These are phyloP conservation scores for Leucoraja erinaceus DNA, from an alignment of 2,113 vertebrate genomes.

Conservation along the genomic window DNA sequence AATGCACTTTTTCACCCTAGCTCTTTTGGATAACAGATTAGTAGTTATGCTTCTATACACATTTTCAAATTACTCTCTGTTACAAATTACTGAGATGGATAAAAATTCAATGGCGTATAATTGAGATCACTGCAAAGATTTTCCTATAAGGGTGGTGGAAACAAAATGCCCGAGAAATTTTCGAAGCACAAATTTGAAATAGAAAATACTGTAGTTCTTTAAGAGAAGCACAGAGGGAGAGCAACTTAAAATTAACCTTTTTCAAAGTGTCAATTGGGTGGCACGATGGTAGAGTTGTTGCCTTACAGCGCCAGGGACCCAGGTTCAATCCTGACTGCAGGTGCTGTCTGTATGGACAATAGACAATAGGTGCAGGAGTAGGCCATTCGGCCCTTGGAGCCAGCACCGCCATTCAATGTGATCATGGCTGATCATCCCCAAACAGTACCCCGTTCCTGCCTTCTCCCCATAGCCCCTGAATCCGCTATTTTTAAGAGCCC, in stretches of 20 bases:
- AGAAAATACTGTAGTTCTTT: too few relatives aligned
- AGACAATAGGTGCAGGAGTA: too few relatives aligned
- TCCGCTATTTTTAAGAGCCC: too few relatives aligned
- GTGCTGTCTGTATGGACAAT: too few relatives aligned
- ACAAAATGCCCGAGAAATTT: neutral
- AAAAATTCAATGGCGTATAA: neutral
- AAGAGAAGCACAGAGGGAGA: neutral
- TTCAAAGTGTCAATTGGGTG: neutral
- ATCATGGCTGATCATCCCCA: too few relatives aligned
- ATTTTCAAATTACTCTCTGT: neutral
- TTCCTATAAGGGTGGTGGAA: neutral
- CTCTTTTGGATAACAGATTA: neutral
- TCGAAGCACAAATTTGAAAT: neutral
- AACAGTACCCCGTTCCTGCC: too few relatives aligned
- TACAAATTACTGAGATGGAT: neutral
- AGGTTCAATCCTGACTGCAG: too few relatives aligned
- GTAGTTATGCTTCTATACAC: neutral
- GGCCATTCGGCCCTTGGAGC: too few relatives aligned
- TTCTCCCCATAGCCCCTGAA: too few relatives aligned
- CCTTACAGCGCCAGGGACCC: too few relatives aligned
- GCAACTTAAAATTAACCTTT: neutral
- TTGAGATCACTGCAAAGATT: neutral
- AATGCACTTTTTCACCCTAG: neutral
- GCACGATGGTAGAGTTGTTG: neutral
- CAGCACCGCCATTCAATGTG: too few relatives aligned